Evolutionary conservation across 2,888 invertebrate genomes (phyloP).

Genomic region (Fragum sueziense): DNA sequence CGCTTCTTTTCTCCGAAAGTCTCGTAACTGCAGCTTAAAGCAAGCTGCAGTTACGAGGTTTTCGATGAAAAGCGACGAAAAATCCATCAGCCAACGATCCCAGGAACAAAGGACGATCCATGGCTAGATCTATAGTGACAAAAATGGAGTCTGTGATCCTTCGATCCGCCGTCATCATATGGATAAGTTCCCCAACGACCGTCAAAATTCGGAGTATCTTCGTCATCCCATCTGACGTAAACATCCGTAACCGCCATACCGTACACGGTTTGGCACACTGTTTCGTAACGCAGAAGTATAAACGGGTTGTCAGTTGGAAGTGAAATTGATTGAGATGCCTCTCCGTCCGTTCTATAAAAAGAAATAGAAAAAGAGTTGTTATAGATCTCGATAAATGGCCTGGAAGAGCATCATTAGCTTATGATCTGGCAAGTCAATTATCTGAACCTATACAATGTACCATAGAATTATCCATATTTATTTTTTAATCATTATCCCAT

Average conservation of each 20-base stretch:
- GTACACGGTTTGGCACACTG: constrained; percentile 26
- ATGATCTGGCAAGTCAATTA: no score
- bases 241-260: constrained; percentile 17
- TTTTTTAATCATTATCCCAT: no score
- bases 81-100: not conserved
- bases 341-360: constrained; percentile 24
- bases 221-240: constrained; percentile 33
- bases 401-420: no score
- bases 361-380: not conserved
- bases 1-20: not conserved
- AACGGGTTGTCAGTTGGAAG: constrained; percentile 28
- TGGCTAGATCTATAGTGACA: constrained; percentile 19
- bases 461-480: no score
- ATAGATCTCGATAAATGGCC: no score
- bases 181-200: constrained; percentile 22
- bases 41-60: not conserved
- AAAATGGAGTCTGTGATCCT: constrained; percentile 27
- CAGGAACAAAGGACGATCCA: not conserved
- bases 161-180: constrained; percentile 22
- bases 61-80: not conserved
- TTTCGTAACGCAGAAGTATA: constrained; percentile 24
- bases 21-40: not conserved
- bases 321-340: not conserved
- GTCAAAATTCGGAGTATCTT: constrained; percentile 24
- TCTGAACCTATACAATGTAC: no score